phyloP scores from a whole-genome alignment of 2,797 vertebrate genomes.

The Microctenopoma stevenorrisi region DNA sequence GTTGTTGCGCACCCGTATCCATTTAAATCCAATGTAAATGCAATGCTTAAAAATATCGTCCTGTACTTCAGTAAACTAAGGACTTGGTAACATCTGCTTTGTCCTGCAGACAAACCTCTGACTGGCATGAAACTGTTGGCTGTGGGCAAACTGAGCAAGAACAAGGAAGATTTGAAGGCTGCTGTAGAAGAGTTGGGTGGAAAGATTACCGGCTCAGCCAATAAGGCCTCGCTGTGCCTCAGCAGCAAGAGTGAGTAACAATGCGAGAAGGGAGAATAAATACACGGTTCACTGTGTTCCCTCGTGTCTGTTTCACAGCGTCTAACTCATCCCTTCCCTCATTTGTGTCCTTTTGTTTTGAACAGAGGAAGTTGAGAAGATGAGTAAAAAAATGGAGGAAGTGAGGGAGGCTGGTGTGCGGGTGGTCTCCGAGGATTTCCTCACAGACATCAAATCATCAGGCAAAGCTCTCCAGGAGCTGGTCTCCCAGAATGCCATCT shows the following conservation, averaged over 20 bases:
- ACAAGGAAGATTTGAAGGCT: constrained; percentile 93
- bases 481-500: constrained; percentile 88
- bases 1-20: background rate
- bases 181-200: constrained; percentile 92
- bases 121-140: constrained; percentile 90
- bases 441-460: constrained; percentile 87
- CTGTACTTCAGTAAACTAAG: background rate
- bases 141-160: constrained; percentile 92
- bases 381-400: constrained; percentile 98
- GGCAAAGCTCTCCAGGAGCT: constrained; percentile 90
- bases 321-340: background rate
- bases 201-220: constrained; percentile 88
- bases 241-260: constrained; percentile 91
- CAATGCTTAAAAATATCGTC: background rate
- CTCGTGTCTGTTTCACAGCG: background rate
- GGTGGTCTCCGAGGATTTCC: constrained; percentile 92
- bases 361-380: constrained; percentile 96
- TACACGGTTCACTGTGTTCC: background rate
- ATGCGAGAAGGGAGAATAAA: background rate
- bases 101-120: constrained; percentile 89
- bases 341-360: background rate
- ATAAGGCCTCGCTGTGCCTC: constrained; percentile 91
- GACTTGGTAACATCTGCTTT: background rate
- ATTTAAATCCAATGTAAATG: background rate
- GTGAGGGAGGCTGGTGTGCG: constrained; percentile 89